phyloP scores from a whole-genome alignment of 2,888 invertebrate species.

The Trilocha varians region DNA sequence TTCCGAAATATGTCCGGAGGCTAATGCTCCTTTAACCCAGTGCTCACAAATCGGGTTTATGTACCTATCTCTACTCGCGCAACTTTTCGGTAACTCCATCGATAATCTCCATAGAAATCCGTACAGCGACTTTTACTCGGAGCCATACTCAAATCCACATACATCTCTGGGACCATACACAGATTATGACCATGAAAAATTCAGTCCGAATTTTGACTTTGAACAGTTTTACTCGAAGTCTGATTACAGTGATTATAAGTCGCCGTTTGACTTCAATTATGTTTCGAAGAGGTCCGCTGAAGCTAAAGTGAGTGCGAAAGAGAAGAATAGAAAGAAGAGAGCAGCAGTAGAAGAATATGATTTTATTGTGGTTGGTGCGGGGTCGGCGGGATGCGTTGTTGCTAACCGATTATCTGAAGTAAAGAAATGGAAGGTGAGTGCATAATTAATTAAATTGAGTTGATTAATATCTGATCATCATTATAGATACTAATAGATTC shows the following conservation, averaged over 20 bases:
- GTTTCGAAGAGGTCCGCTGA: conserved; percentile 28
- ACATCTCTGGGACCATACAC: conserved; percentile 13
- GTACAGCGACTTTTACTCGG: conserved; percentile 1
- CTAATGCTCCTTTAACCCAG: conserved; percentile 67
- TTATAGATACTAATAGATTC: no score
- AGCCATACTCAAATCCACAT: neutral
- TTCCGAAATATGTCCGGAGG: conserved; percentile 63
- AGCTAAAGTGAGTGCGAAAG: conserved; percentile 17
- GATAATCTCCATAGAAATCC: conserved; percentile 34
- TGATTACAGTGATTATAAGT: conserved; percentile 14
- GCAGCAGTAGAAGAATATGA: conserved; percentile 56
- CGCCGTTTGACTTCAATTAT: conserved; percentile 22
- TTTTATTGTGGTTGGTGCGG: conserved; percentile 78
- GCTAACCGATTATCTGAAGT: conserved; percentile 77
- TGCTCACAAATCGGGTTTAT: conserved; percentile 74
- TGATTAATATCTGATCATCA: no score
- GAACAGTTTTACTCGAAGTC: conserved; percentile 1
- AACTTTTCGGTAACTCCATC: conserved; percentile 70
- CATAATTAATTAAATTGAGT: neutral
- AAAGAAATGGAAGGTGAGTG: conserved; percentile 72
- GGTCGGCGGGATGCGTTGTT: conserved; percentile 79
- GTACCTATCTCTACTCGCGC: conserved; percentile 72
- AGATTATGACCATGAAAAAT: no score
- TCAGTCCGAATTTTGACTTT: conserved; percentile 25
- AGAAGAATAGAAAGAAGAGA: conserved; percentile 19